These are phyloP conservation scores for Drosophila atroscutellata DNA, from an alignment of 2,888 invertebrate genomes.

Conservation along the genomic window DNA sequence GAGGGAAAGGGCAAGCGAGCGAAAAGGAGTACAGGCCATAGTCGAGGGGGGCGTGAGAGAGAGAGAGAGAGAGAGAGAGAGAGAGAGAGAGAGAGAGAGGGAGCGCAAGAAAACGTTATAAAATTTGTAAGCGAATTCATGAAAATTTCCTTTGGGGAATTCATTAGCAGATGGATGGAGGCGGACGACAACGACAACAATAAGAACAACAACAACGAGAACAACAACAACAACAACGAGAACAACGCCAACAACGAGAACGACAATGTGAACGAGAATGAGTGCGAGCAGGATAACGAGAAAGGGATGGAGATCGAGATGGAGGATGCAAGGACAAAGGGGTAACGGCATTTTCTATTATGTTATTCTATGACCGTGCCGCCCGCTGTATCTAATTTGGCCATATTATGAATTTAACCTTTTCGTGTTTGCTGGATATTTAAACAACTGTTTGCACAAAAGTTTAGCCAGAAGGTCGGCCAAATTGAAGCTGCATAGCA, in stretches of 20 bases:
- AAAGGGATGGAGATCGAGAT: not conserved
- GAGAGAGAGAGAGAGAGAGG: not conserved
- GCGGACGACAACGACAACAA: constrained; percentile 4
- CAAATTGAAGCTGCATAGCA: constrained; percentile 50
- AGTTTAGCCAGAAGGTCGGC: constrained; percentile 77
- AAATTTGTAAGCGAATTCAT: constrained; percentile 76
- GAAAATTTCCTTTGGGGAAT: constrained; percentile 79
- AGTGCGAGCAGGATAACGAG: not conserved
- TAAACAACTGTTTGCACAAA: constrained; percentile 81
- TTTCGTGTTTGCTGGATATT: constrained; percentile 80
- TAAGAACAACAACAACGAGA: constrained; percentile 17
- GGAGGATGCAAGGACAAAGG: constrained; percentile 33
- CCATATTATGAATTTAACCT: constrained; percentile 81
- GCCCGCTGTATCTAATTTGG: constrained; percentile 74
- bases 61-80: not conserved
- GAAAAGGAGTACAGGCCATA: not conserved
- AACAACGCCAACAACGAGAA: constrained; percentile 18
- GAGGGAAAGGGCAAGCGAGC: not conserved
- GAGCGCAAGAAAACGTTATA: constrained; percentile 71
- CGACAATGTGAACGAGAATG: not conserved
- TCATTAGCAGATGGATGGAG: constrained; percentile 68
- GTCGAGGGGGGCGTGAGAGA: not conserved
- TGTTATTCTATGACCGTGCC: constrained; percentile 70
- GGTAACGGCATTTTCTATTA: constrained; percentile 61
- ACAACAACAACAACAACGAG: constrained; percentile 17